These are phyloP conservation scores for Ciona savignyi DNA, from an alignment of 23 tunicate species.

Conservation along the genomic window DNA sequence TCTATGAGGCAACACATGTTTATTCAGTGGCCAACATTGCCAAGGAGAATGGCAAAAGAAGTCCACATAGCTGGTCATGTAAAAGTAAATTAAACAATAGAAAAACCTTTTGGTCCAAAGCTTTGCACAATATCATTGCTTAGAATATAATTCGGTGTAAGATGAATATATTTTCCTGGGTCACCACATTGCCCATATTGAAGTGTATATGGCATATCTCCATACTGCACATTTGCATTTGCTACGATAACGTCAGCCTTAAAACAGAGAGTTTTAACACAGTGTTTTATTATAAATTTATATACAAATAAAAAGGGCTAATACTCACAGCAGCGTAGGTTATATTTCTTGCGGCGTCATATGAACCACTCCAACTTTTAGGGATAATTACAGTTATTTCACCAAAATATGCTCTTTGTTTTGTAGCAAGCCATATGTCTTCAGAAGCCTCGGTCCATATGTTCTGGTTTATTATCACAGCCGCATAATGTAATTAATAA, in stretches of 20 bases:
- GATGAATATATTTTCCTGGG: slow-evolving; percentile 39
- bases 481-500: background rate
- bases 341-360: background rate
- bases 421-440: background rate
- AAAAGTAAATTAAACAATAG: too few relatives aligned
- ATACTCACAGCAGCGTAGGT: background rate
- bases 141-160: slow-evolving; percentile 29
- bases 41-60: too few relatives aligned
- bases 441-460: background rate
- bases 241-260: slow-evolving; percentile 44
- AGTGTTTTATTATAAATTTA: too few relatives aligned
- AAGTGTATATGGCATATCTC: slow-evolving; percentile 37
- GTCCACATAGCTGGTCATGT: too few relatives aligned
- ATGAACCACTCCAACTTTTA: background rate
- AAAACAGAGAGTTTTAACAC: too few relatives aligned
- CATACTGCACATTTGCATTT: slow-evolving; percentile 24
- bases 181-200: slow-evolving; percentile 45
- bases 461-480: background rate
- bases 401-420: background rate
- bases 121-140: slow-evolving; percentile 2
- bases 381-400: background rate
- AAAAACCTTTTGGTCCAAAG: slow-evolving; percentile 47
- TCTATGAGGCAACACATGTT: too few relatives aligned
- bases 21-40: too few relatives aligned
- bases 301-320: too few relatives aligned